Evolutionary conservation across 2,888 invertebrate genomes (phyloP).

Genomic region (Adelphocoris suturalis): DNA sequence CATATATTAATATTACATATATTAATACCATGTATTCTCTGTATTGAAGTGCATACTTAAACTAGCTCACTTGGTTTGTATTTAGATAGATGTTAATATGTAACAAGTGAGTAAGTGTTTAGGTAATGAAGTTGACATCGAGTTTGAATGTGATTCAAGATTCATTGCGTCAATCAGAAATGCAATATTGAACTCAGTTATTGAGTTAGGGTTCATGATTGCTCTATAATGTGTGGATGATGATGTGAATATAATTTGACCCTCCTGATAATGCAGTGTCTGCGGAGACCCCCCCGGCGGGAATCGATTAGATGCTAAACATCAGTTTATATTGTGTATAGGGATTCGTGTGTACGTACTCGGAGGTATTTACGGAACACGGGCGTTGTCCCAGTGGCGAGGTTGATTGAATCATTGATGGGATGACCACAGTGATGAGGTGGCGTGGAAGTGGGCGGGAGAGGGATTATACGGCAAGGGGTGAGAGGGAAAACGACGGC

Average conservation of each 20-base stretch:
- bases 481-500: not conserved
- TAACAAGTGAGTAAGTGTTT: not conserved
- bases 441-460: conserved; percentile 46
- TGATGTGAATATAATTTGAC: conserved; percentile 17
- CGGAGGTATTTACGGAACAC: conserved; percentile 65
- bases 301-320: conserved; percentile 63
- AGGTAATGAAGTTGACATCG: not conserved
- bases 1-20: too few relatives aligned
- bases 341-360: conserved; percentile 56
- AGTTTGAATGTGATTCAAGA: not conserved
- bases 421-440: conserved; percentile 64
- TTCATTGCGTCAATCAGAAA: not conserved
- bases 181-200: not conserved
- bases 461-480: conserved; percentile 46
- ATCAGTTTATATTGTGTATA: conserved; percentile 66
- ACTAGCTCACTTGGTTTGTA: not conserved
- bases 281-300: not conserved
- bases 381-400: conserved; percentile 70
- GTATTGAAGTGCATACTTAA: too few relatives aligned
- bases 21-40: too few relatives aligned
- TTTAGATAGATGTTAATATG: not conserved
- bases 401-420: conserved; percentile 72
- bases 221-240: not conserved
- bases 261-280: conserved; percentile 28
- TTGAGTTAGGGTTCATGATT: conserved; percentile 24